Base-by-base conservation (phyloP, 2,797 vertebrate genomes). In the Enteromius treurensis region DNA sequence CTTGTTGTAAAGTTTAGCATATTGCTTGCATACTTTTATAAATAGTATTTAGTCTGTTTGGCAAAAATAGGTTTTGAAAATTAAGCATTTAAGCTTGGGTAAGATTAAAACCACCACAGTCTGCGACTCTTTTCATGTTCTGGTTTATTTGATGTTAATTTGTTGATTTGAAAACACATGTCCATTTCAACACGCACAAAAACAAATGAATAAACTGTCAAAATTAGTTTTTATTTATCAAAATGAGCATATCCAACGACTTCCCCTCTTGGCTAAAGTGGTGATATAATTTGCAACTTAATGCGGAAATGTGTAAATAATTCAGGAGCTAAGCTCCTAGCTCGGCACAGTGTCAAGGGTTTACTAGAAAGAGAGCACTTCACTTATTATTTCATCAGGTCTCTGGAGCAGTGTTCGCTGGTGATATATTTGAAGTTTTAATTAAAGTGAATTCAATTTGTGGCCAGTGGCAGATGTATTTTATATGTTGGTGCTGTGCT, bases 271-370 rank as follows among this genome's bases (percentile, higher is more conserved):
- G 47, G 64, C 77, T 62, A 40, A 80, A 83, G 64, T 74, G 62
- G 29, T 13, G 14, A 82, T 53, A 80, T 85, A 84, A 86, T 89
- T 86, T 88, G 88, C 85, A 80, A 82, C 86, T 81, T 85, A 81
- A 88, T 86, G 80, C 42, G 14, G 60, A 83, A 86, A 58, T 55
- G 51, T 64, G 82, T 89, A 77, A 90, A 88, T 89, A 87, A 89
- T 88, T 88, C 67, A 89, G 83, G 5, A 83, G 84, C 77, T 53
- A 34, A 75, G 84, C 81, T 73, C 80, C 49, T 68, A 73, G 70
- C 29, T 60, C 82, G 77, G 81, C 87, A 77, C 70, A 40, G 60
- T 11, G 23, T 83, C 87, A 62, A 71, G 68, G 19, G 65, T 68
- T 78, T 34, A 84, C 84, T 77, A 77, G 34, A 84, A 87, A 80